Conservation (phyloP, 1,140 invertebrate genomes). For the Coelopa frigida region DNA sequence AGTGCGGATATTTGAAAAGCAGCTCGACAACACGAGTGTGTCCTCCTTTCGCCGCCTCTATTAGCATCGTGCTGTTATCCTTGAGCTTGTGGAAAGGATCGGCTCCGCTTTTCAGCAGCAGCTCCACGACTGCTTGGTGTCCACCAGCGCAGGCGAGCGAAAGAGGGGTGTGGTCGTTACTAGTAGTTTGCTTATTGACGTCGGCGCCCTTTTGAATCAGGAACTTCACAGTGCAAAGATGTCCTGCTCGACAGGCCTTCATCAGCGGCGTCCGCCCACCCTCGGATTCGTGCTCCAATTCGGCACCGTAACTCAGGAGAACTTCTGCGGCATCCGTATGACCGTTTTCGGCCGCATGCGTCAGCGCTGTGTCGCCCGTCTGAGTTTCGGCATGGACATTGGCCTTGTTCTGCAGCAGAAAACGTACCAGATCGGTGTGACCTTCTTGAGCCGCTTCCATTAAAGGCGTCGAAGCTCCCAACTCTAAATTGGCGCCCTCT, state of each 20-base stretch:
- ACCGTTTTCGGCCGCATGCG: slow-evolving; percentile 94
- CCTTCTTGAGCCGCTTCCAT: slow-evolving; percentile 99
- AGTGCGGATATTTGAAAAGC: slow-evolving; percentile 87
- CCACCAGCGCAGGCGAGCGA: slow-evolving; percentile 96
- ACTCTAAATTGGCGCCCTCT: slow-evolving; percentile 89
- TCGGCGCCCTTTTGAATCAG: slow-evolving; percentile 90
- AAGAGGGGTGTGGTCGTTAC: slow-evolving; percentile 96
- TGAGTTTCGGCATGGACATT: slow-evolving; percentile 90
- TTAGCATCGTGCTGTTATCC: slow-evolving; percentile 97
- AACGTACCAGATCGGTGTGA: slow-evolving; percentile 86
- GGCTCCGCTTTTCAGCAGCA: slow-evolving; percentile 80
- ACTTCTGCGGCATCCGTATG: slow-evolving; percentile 90
- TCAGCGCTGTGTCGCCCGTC: slow-evolving; percentile 94
- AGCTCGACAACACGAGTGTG: slow-evolving; percentile 92
- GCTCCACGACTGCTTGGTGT: slow-evolving; percentile 85
- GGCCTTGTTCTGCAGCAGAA: slow-evolving; percentile 75
- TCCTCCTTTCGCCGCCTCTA: slow-evolving; percentile 96
- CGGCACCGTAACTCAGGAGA: slow-evolving; percentile 80
- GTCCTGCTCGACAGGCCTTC: slow-evolving; percentile 98
- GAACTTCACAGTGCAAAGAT: slow-evolving; percentile 95
- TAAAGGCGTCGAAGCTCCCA: slow-evolving; percentile 92
- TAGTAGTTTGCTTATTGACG: slow-evolving; percentile 90
- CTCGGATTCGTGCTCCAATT: slow-evolving; percentile 91
- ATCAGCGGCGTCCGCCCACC: slow-evolving; percentile 92
- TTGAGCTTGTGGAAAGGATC: slow-evolving; percentile 95